Evolutionary conservation across 2,113 vertebrate genomes (phyloP).

Genomic region (Neodon shergylaensis): DNA sequence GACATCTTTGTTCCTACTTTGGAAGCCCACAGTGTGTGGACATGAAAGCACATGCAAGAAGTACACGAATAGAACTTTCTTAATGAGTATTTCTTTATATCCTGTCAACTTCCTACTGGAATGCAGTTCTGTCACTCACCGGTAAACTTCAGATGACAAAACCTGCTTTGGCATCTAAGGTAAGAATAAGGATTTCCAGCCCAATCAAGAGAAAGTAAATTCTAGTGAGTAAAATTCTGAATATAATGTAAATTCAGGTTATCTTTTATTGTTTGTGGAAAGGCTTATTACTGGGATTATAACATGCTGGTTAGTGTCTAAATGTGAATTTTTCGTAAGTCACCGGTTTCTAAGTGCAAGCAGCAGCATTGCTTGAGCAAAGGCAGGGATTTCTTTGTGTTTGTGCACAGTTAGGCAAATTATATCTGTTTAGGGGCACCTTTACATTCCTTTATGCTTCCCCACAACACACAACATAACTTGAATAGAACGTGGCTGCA

Average conservation of each 20-base stretch:
- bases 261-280: background rate
- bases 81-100: constrained; percentile 82
- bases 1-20: constrained; percentile 74
- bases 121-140: constrained; percentile 73
- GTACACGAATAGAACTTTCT: constrained; percentile 71
- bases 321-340: background rate
- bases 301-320: rapidly evolving
- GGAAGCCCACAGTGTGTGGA: constrained; percentile 72
- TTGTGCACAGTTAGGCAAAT: background rate
- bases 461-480: background rate
- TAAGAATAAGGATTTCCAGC: background rate
- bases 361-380: background rate
- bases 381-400: background rate
- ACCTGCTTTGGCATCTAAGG: constrained; percentile 73
- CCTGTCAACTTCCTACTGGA: constrained; percentile 74
- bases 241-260: background rate
- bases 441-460: background rate
- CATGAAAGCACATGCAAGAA: constrained; percentile 78
- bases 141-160: constrained; percentile 76
- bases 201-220: background rate
- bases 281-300: background rate
- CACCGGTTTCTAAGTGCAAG: background rate
- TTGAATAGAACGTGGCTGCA: background rate
- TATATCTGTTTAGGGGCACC: background rate
- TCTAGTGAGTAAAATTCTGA: constrained; percentile 15